A percentile compares a stretch with the other conserved stretches of the same genome.
Conservation (phyloP, 2,113 vertebrate species). For the Diglossa brunneiventris region DNA sequence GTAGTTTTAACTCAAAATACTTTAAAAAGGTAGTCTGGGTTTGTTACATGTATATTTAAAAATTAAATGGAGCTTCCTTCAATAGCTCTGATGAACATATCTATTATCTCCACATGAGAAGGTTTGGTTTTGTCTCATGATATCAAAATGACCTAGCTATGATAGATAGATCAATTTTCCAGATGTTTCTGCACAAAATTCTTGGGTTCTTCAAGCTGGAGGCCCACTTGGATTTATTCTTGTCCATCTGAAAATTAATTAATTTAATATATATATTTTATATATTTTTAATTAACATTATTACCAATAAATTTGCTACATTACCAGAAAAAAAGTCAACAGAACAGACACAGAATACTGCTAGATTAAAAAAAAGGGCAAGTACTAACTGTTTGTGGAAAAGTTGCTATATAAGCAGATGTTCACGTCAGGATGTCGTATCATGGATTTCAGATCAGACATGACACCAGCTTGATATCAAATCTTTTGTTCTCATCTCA, state of each 20-base stretch:
- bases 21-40: background rate
- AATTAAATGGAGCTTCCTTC: background rate
- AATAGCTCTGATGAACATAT: background rate
- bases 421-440: background rate
- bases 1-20: background rate
- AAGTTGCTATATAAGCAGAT: background rate
- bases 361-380: background rate
- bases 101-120: background rate
- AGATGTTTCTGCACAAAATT: background rate
- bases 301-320: background rate
- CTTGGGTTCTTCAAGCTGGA: background rate
- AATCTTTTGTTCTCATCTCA: background rate
- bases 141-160: background rate
- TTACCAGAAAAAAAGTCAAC: background rate
- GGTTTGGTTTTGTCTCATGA: background rate
- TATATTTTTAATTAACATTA: background rate
- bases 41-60: background rate
- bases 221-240: background rate
- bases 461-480: rapidly evolving
- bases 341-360: background rate
- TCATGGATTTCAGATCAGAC: background rate
- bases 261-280: background rate
- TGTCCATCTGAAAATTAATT: background rate
- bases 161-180: background rate
- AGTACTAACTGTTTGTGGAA: background rate